Conservation (phyloP, 2,888 invertebrate species). For the Cerceris ruficornis region DNA sequence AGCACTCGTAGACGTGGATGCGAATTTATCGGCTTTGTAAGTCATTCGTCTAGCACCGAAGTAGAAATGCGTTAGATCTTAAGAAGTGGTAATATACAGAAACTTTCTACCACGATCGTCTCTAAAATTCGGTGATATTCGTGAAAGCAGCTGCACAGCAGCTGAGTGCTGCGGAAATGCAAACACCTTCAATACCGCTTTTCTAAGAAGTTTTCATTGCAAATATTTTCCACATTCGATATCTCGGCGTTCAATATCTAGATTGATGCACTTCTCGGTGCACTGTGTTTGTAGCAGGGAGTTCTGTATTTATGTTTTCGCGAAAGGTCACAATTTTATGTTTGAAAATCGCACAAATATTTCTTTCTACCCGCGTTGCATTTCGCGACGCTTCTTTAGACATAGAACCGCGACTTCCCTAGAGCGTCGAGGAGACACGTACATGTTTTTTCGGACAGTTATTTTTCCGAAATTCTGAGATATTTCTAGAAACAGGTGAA, state of each 20-base stretch:
- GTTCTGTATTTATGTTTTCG: conserved; percentile 39
- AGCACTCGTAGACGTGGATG: conserved; percentile 32
- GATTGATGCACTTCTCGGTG: conserved; percentile 38
- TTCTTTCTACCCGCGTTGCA: background rate
- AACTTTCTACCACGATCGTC: conserved; percentile 54
- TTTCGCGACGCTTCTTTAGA: background rate
- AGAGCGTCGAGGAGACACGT: background rate
- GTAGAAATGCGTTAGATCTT: conserved; percentile 23
- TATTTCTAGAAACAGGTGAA: conserved; percentile 5
- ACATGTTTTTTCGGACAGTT: background rate
- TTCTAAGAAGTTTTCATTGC: conserved; percentile 54
- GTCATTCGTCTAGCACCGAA: conserved; percentile 39
- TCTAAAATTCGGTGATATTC: conserved; percentile 63
- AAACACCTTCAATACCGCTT: conserved; percentile 46
- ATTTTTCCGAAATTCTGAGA: conserved; percentile 22
- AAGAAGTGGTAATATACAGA: conserved; percentile 24
- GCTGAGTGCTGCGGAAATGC: conserved; percentile 40
- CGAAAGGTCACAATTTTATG: background rate
- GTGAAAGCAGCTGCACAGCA: conserved; percentile 42
- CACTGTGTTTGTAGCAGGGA: conserved; percentile 15
- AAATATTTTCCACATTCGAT: conserved; percentile 52
- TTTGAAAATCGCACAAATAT: background rate
- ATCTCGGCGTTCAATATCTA: conserved; percentile 42
- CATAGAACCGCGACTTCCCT: background rate
- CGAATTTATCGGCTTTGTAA: conserved; percentile 54